Evolutionary conservation across 2,113 vertebrate species (phyloP).

Genomic region (Eptesicus fuscus): DNA sequence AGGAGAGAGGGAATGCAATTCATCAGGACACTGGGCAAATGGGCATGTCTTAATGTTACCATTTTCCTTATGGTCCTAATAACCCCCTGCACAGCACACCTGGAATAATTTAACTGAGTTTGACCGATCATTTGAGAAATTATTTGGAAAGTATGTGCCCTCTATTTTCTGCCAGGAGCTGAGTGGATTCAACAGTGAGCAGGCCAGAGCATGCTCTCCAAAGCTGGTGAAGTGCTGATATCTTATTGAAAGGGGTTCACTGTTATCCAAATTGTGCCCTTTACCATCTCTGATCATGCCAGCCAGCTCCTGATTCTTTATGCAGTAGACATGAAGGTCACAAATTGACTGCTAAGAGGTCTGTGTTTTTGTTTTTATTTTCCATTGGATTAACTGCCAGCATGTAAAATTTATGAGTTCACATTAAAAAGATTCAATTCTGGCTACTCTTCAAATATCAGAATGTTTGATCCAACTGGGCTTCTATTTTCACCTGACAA

Average conservation of each 20-base stretch:
- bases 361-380: not conserved
- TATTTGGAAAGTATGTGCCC: slow-evolving; percentile 29
- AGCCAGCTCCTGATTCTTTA: not conserved
- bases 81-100: slow-evolving; percentile 65
- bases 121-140: slow-evolving; percentile 51
- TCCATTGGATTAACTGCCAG: not conserved
- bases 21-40: slow-evolving; percentile 48
- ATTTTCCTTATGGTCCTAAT: slow-evolving; percentile 62
- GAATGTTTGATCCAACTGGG: not conserved
- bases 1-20: slow-evolving; percentile 16
- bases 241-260: not conserved
- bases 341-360: not conserved
- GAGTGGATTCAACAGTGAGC: not conserved
- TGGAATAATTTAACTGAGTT: slow-evolving; percentile 65
- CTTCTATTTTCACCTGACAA: not conserved
- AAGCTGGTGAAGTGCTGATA: not conserved
- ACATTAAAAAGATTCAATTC: not conserved
- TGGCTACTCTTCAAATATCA: not conserved
- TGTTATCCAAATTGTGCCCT: not conserved
- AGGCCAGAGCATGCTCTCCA: not conserved
- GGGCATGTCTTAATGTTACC: slow-evolving; percentile 64
- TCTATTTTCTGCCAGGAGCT: not conserved
- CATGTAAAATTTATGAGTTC: not conserved
- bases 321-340: not conserved
- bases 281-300: not conserved